Conservation (phyloP, 23 tunicate species). For the Clavelina lepadiformis region DNA sequence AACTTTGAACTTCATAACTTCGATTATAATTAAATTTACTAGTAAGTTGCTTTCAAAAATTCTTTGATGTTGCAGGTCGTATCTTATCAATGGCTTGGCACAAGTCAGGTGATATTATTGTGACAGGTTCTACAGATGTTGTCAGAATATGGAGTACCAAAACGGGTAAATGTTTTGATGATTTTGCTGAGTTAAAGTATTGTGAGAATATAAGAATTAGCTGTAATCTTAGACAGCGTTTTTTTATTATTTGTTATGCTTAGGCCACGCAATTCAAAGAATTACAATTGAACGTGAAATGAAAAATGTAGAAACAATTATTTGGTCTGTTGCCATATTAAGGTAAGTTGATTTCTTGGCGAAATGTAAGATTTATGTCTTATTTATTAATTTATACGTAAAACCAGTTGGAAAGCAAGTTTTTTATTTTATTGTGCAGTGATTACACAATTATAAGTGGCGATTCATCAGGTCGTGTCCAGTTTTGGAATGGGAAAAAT, state of each 20-base stretch:
- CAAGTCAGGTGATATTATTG: conserved; percentile 32
- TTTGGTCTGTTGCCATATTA: conserved; percentile 64
- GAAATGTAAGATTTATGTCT: neutral
- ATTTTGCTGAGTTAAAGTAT: too few species aligned
- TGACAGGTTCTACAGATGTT: conserved; percentile 66
- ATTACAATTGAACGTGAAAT: conserved; percentile 45
- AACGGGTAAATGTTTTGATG: conserved; percentile 28
- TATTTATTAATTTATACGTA: neutral
- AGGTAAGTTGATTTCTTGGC: conserved; percentile 20
- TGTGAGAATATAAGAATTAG: too few species aligned
- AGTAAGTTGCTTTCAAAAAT: too few species aligned
- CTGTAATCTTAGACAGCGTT: neutral
- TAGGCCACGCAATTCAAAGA: conserved; percentile 72
- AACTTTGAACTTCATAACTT: neutral
- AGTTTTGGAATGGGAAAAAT: conserved; percentile 77
- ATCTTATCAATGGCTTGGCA: conserved; percentile 79
- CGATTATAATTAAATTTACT: neutral
- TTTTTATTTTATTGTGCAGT: conserved; percentile 5
- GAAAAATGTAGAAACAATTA: conserved; percentile 55
- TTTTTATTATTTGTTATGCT: conserved; percentile 1
- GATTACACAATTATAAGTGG: conserved; percentile 81
- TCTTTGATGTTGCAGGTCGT: conserved; percentile 30
- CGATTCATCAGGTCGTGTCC: conserved; percentile 69
- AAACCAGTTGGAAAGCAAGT: neutral
- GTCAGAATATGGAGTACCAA: conserved; percentile 67